Conservation (phyloP, 2,113 vertebrate genomes). For the Archocentrus centrarchus region DNA sequence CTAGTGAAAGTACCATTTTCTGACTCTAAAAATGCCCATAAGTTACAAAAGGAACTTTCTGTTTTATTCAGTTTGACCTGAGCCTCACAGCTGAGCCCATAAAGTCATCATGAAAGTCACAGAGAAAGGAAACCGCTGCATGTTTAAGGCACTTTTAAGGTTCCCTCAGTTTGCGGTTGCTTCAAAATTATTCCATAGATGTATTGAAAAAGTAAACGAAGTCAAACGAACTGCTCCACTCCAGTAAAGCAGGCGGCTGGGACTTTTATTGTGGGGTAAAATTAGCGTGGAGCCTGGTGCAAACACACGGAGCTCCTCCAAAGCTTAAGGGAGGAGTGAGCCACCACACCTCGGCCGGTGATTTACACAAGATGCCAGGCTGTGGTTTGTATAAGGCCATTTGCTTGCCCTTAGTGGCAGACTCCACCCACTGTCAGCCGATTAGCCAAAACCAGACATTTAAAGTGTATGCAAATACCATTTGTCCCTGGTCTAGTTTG, state of each 20-base stretch:
- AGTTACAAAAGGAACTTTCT: background rate
- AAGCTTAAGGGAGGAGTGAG: background rate
- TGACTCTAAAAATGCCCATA: background rate
- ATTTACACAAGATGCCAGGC: background rate
- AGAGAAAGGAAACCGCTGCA: background rate
- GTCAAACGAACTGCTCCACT: no score
- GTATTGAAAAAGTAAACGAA: background rate
- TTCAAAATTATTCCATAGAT: background rate
- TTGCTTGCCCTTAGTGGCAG: background rate
- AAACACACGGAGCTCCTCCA: no score
- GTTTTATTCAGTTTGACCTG: background rate
- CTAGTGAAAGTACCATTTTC: background rate
- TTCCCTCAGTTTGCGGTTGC: background rate
- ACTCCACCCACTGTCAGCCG: conserved; percentile 23
- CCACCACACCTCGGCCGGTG: background rate
- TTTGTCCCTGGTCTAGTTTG: conserved; percentile 34
- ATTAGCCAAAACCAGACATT: conserved; percentile 43
- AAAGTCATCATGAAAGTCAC: background rate
- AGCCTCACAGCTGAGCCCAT: background rate
- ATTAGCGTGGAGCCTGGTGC: background rate
- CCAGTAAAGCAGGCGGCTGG: no score
- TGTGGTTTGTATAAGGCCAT: background rate
- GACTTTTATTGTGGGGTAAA: background rate
- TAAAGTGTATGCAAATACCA: conserved; percentile 67
- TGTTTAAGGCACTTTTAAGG: background rate